A percentile compares a stretch with the other conserved stretches of the same genome.
Conservation (phyloP, 2,888 invertebrate species). For the Halictus quadricinctus region DNA sequence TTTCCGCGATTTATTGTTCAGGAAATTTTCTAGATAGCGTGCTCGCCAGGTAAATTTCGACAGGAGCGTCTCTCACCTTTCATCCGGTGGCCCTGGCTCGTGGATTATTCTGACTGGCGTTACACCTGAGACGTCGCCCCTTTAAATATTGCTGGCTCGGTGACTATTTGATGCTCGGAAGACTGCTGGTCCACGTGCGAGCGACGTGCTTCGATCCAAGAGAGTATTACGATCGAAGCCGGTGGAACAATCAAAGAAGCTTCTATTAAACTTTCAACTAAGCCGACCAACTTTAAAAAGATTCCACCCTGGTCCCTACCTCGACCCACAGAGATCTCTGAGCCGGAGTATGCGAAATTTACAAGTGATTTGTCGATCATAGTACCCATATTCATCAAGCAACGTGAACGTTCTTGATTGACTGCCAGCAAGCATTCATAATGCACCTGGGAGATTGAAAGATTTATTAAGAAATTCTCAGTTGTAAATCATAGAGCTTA, state of each 20-base stretch:
- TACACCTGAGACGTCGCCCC: constrained; percentile 73
- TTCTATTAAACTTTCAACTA: constrained; percentile 59
- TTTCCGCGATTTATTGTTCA: neutral
- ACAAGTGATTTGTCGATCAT: neutral
- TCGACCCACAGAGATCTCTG: neutral
- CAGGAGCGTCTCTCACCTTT: constrained; percentile 18
- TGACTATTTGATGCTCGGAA: constrained; percentile 75
- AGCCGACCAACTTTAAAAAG: constrained; percentile 39
- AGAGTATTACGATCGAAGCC: constrained; percentile 35
- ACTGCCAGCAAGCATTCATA: no score
- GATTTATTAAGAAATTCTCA: neutral
- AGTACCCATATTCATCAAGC: neutral
- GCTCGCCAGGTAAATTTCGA: constrained; percentile 62
- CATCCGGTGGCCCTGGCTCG: constrained; percentile 19
- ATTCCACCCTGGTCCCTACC: neutral
- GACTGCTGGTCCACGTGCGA: constrained; percentile 14
- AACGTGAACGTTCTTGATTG: neutral
- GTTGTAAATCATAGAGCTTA: neutral
- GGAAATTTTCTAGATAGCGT: constrained; percentile 24
- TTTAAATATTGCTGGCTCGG: constrained; percentile 76
- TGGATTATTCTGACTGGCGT: constrained; percentile 80
- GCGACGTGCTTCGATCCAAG: constrained; percentile 29
- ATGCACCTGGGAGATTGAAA: neutral
- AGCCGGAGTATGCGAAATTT: neutral
- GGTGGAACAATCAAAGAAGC: constrained; percentile 66